Percentiles rank a stretch among this genome's conserved stretches.
Evolutionary conservation across 1,140 invertebrate species (phyloP).

Genomic region (Hylaeus anthracinus): DNA sequence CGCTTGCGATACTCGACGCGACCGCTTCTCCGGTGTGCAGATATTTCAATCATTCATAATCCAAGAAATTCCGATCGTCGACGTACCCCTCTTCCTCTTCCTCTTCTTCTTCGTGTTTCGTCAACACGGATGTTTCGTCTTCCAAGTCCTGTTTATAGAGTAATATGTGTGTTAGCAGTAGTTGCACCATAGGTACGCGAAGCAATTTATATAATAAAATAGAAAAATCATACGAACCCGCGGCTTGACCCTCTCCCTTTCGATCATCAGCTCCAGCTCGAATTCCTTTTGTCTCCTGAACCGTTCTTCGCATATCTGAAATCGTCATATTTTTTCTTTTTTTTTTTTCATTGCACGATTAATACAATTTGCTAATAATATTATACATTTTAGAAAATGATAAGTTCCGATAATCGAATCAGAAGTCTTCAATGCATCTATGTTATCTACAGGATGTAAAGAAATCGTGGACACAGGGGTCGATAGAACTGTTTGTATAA

Average conservation of each 20-base stretch:
- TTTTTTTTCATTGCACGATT: too few relatives aligned
- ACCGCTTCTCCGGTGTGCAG: too few relatives aligned
- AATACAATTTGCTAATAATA: too few relatives aligned
- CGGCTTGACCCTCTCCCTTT: constrained; percentile 34
- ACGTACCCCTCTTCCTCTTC: constrained; percentile 20
- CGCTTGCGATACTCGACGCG: too few relatives aligned
- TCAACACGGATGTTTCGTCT: background rate
- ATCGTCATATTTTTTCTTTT: background rate
- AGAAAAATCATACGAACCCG: constrained; percentile 26
- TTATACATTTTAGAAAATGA: too few relatives aligned
- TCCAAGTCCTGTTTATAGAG: background rate
- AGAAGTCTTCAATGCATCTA: too few relatives aligned
- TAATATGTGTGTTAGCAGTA: background rate
- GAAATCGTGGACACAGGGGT: background rate
- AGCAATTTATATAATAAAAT: background rate
- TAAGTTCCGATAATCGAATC: background rate
- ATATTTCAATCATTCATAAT: constrained; percentile 2
- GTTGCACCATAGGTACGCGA: background rate
- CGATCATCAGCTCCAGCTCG: constrained; percentile 51
- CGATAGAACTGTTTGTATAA: background rate
- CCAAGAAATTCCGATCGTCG: constrained; percentile 1
- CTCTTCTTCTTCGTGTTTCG: background rate
- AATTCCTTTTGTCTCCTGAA: constrained; percentile 46
- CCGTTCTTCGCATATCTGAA: constrained; percentile 61
- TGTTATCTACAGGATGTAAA: too few relatives aligned